Conservation (phyloP, 2,113 vertebrate genomes). For the Morone saxatilis region DNA sequence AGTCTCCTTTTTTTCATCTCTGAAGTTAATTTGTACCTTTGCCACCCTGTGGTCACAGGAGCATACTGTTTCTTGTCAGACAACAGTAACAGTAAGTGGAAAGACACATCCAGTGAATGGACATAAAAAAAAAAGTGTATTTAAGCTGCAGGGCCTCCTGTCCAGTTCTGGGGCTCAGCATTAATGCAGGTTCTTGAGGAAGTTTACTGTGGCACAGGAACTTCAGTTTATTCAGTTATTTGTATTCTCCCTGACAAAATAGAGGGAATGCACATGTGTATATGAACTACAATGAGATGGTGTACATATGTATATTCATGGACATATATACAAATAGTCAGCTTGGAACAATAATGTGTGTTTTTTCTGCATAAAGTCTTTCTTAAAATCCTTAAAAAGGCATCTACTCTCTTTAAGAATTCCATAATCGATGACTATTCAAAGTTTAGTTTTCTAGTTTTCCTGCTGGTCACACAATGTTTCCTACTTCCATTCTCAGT, state of each 20-base stretch:
- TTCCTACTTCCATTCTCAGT: no score
- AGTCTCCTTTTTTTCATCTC: constrained; percentile 26
- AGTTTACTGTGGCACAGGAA: constrained; percentile 19
- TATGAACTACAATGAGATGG: background rate
- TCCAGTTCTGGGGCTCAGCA: constrained; percentile 16
- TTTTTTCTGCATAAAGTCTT: no score
- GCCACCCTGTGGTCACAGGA: constrained; percentile 51
- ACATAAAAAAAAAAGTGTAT: constrained; percentile 18
- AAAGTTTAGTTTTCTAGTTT: no score
- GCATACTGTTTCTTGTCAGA: constrained; percentile 55
- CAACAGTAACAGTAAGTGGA: constrained; percentile 57
- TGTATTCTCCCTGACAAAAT: constrained; percentile 9
- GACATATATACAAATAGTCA: no score
- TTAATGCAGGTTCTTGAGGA: constrained; percentile 33
- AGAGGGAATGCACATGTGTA: background rate
- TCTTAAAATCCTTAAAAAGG: no score
- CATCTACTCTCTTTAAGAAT: no score
- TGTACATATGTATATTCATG: background rate
- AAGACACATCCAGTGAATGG: constrained; percentile 40
- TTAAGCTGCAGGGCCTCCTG: constrained; percentile 8
- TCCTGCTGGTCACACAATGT: no score
- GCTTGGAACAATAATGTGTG: no score
- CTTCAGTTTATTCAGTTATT: background rate
- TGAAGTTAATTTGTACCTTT: constrained; percentile 51
- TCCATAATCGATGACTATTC: no score